Percentiles rank a stretch among this genome's conserved stretches.
phyloP scores from a whole-genome alignment of 2,888 invertebrate species.

The Gisinianus flammeolus region DNA sequence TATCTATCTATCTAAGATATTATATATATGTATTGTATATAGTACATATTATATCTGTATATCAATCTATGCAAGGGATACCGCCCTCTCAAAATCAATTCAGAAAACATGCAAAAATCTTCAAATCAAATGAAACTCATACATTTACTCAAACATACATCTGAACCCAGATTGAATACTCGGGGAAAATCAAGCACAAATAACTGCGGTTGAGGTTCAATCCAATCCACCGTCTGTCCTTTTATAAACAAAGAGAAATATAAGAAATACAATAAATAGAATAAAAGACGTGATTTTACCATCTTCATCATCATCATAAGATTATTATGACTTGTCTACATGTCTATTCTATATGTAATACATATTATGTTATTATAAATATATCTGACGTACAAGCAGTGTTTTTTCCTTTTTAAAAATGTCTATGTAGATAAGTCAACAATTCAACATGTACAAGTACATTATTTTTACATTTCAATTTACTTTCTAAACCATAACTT shows the following conservation, averaged over 20 bases:
- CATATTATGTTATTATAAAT: too few species aligned
- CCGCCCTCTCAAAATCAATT: constrained; percentile 19
- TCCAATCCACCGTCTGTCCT: constrained; percentile 22
- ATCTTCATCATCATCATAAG: too few species aligned
- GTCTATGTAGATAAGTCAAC: not conserved
- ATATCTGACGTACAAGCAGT: too few species aligned
- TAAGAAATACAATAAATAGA: not conserved
- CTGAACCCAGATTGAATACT: too few species aligned
- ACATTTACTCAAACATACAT: too few species aligned
- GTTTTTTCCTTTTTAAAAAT: not conserved
- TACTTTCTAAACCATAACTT: not conserved
- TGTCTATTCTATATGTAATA: too few species aligned
- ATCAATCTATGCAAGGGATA: too few species aligned
- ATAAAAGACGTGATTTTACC: not conserved
- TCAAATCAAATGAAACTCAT: too few species aligned
- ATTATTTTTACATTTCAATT: not conserved
- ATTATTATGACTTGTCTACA: too few species aligned
- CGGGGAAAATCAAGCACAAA: not conserved
- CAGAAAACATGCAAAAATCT: constrained; percentile 29
- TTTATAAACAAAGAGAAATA: constrained; percentile 4
- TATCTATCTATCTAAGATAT: not conserved
- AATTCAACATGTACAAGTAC: too few species aligned
- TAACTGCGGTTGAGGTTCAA: constrained; percentile 14
- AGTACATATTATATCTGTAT: too few species aligned
- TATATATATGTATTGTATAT: not conserved